Evolutionary conservation across 2,797 vertebrate genomes (phyloP).

Genomic region (Mastacembelus armatus): DNA sequence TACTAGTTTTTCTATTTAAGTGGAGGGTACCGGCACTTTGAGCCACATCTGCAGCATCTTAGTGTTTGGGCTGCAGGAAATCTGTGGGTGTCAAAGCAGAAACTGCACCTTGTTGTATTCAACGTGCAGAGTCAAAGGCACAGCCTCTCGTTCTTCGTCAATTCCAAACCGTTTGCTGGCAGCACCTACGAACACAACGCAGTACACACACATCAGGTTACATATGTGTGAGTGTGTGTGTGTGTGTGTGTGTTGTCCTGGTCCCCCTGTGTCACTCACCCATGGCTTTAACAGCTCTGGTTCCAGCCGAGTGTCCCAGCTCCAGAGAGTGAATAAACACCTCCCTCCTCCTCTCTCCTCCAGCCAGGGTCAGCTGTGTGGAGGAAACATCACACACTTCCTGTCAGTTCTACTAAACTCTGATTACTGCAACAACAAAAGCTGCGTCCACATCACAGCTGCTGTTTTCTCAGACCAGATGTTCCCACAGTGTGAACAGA

Average conservation of each 20-base stretch:
- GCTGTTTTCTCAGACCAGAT: too few relatives aligned
- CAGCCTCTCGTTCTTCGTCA: constrained; percentile 91
- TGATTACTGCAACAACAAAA: neutral
- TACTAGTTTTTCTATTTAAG: too few relatives aligned
- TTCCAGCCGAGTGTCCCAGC: constrained; percentile 92
- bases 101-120: constrained; percentile 90
- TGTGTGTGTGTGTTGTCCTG: constrained; percentile 5
- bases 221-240: constrained; percentile 5
- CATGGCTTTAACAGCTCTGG: constrained; percentile 92
- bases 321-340: constrained; percentile 96
- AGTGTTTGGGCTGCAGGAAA: constrained; percentile 10
- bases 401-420: neutral
- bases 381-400: neutral
- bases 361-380: constrained; percentile 90
- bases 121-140: constrained; percentile 91
- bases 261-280: constrained; percentile 79
- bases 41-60: too few relatives aligned
- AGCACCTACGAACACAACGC: constrained; percentile 81
- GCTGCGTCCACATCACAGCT: too few relatives aligned
- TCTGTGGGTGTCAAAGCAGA: neutral
- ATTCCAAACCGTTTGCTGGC: constrained; percentile 95
- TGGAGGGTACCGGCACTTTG: too few relatives aligned
- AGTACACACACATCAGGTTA: too few relatives aligned
- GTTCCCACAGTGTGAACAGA: too few relatives aligned
- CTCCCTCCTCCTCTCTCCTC: constrained; percentile 89